Conservation (phyloP, 2,888 invertebrate genomes). For the Seira sanloemensis region DNA sequence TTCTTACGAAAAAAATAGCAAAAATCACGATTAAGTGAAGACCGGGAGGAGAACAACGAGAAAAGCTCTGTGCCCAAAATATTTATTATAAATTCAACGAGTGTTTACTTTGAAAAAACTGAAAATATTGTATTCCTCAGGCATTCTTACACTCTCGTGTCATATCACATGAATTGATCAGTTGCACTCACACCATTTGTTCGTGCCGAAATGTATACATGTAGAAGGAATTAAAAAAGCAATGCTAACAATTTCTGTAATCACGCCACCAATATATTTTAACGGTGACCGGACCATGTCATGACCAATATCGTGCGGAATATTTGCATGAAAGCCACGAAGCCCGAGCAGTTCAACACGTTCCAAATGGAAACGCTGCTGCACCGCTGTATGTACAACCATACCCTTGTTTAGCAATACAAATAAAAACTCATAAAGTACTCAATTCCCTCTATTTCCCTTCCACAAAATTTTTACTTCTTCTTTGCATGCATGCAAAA, state of each 20-base stretch:
- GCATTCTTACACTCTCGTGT: conserved; percentile 30
- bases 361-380: conserved; percentile 20
- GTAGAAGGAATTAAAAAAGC: too few species aligned
- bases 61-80: neutral
- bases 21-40: neutral
- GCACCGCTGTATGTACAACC: neutral
- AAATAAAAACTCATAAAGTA: conserved; percentile 48
- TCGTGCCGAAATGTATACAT: too few species aligned
- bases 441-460: conserved; percentile 13
- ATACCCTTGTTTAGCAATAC: conserved; percentile 19
- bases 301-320: conserved; percentile 7
- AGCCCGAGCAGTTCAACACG: conserved; percentile 42
- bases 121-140: conserved; percentile 18
- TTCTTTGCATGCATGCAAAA: conserved; percentile 21
- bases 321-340: conserved; percentile 44
- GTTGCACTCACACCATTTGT: neutral
- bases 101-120: conserved; percentile 36
- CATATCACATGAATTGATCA: conserved; percentile 27
- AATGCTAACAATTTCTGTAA: conserved; percentile 53
- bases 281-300: neutral
- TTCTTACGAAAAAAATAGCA: neutral
- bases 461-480: conserved; percentile 3
- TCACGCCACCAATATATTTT: conserved; percentile 23
- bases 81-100: conserved; percentile 14
- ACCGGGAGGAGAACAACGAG: neutral